phyloP scores from a whole-genome alignment of 1,140 invertebrate genomes.

The Penaeus chinensis region DNA sequence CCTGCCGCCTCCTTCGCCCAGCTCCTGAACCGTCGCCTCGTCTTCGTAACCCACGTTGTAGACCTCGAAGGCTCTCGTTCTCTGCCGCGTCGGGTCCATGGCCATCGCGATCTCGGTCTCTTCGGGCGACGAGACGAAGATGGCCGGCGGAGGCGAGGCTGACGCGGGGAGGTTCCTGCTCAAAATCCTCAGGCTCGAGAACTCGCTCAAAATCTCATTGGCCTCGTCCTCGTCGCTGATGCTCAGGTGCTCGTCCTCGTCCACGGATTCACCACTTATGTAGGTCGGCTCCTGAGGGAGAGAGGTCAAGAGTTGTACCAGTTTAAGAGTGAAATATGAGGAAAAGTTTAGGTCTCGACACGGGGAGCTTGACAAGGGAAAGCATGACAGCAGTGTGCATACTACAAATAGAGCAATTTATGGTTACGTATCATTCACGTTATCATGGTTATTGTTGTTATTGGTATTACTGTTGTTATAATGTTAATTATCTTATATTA shows the following conservation, averaged over 20 bases:
- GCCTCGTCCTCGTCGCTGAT: background rate
- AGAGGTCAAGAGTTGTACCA: background rate
- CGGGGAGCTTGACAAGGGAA: too few relatives aligned
- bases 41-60: conserved; percentile 19
- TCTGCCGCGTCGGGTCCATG: conserved; percentile 29
- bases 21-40: background rate
- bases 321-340: too few relatives aligned
- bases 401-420: too few relatives aligned
- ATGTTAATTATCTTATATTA: too few relatives aligned
- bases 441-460: too few relatives aligned
- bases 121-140: conserved; percentile 45
- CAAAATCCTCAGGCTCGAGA: background rate
- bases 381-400: too few relatives aligned
- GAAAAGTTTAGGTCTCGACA: too few relatives aligned
- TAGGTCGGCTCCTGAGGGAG: conserved; percentile 13
- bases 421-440: too few relatives aligned
- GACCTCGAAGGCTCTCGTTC: conserved; percentile 18
- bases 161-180: background rate
- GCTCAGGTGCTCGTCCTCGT: background rate
- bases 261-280: conserved; percentile 22
- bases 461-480: too few relatives aligned
- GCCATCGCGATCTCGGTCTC: conserved; percentile 46
- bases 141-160: conserved; percentile 21
- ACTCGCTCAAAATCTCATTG: too few relatives aligned
- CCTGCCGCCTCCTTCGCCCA: too few relatives aligned